These are phyloP conservation scores for Tadarida brasiliensis DNA, from an alignment of 2,797 vertebrate genomes.

Conservation along the genomic window DNA sequence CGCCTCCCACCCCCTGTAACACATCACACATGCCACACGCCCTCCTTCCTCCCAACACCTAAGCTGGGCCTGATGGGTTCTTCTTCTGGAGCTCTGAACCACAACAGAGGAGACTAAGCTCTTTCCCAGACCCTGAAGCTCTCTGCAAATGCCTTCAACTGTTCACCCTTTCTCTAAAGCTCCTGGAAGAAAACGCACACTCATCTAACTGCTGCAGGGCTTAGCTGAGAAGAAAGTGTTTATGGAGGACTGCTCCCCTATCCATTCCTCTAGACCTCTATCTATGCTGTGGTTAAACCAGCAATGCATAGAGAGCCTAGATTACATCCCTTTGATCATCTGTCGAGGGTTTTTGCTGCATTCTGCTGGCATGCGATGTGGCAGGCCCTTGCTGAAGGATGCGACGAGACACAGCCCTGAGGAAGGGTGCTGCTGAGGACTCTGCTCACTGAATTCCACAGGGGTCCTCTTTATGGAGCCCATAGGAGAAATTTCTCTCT, in stretches of 20 bases:
- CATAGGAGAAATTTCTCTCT: not conserved
- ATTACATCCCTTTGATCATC: not conserved
- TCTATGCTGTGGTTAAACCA: not conserved
- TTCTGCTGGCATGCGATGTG: not conserved
- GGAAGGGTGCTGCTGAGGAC: not conserved
- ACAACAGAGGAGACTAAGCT: not conserved
- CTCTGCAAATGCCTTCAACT: not conserved
- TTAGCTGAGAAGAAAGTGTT: not conserved
- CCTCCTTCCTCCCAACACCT: not conserved
- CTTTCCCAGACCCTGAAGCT: not conserved
- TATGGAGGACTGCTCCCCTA: not conserved
- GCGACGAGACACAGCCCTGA: not conserved
- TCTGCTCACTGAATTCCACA: not conserved
- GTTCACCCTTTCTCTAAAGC: not conserved
- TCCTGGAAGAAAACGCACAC: not conserved
- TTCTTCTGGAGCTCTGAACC: not conserved
- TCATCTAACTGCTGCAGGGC: not conserved
- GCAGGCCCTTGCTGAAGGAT: not conserved
- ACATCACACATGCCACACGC: not conserved
- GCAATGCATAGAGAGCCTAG: not conserved
- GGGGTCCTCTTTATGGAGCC: not conserved
- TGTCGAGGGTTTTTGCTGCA: not conserved
- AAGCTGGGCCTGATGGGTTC: not conserved
- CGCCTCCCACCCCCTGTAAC: not conserved
- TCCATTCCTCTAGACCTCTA: not conserved